Evolutionary conservation across 2,888 invertebrate genomes (phyloP).

Genomic region (Aleiodes alternator): DNA sequence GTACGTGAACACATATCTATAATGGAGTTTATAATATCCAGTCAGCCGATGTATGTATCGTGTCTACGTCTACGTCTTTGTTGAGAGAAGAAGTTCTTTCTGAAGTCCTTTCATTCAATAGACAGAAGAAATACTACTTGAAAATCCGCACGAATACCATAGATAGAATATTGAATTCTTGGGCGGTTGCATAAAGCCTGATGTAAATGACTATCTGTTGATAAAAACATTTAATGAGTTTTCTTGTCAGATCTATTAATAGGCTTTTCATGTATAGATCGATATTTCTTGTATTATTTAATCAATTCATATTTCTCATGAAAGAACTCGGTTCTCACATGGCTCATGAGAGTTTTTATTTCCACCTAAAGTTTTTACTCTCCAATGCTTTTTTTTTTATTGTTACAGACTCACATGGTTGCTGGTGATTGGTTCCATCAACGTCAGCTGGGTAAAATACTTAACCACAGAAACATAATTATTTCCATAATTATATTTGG

Average conservation of each 20-base stretch:
- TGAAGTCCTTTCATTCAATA: no score
- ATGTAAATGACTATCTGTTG: constrained; percentile 18
- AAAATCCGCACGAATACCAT: no score
- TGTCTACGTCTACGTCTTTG: constrained; percentile 16
- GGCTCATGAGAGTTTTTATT: constrained; percentile 1
- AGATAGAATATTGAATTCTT: not conserved
- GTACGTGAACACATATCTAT: constrained; percentile 19
- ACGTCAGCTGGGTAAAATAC: constrained; percentile 65
- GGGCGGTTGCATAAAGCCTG: not conserved
- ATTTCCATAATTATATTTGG: no score
- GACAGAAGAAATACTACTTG: no score
- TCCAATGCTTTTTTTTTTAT: constrained; percentile 51
- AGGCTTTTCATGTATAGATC: not conserved
- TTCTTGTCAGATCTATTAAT: constrained; percentile 27
- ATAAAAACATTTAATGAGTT: not conserved
- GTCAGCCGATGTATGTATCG: constrained; percentile 20
- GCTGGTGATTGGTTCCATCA: constrained; percentile 61
- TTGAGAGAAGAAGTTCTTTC: not conserved
- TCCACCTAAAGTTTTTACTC: constrained; percentile 12
- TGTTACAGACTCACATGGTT: constrained; percentile 71
- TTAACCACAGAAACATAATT: not conserved
- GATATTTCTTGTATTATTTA: constrained; percentile 11
- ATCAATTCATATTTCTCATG: constrained; percentile 7
- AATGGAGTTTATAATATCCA: constrained; percentile 17
- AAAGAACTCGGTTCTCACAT: not conserved